These are phyloP conservation scores for Mareca penelope DNA, from an alignment of 2,797 vertebrate genomes.

Conservation along the genomic window DNA sequence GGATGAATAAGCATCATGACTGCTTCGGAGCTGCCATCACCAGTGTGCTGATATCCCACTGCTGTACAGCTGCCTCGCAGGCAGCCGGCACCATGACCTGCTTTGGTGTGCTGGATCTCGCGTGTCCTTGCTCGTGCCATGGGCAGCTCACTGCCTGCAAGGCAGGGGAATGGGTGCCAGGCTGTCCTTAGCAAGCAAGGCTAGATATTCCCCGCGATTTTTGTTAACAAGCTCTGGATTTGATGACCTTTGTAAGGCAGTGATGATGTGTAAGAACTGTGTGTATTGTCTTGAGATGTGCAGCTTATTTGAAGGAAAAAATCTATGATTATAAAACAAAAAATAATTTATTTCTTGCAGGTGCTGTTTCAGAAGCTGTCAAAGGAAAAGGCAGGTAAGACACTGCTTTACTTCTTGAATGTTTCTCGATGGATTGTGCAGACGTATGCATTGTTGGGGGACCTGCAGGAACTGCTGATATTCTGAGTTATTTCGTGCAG, in stretches of 20 bases:
- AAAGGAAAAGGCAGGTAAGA: conserved; percentile 72
- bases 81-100: neutral
- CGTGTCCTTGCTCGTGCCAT: neutral
- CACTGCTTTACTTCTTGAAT: neutral
- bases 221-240: neutral
- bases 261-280: neutral
- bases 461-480: neutral
- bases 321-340: conserved; percentile 27
- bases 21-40: fast-evolving
- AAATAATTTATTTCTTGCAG: conserved; percentile 62
- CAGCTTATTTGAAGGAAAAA: neutral
- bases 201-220: neutral
- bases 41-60: neutral
- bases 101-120: neutral
- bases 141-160: neutral
- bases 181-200: neutral
- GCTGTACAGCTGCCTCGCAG: fast-evolving
- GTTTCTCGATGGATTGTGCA: neutral
- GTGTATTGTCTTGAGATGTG: neutral
- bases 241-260: neutral
- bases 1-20: neutral
- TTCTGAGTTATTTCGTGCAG: neutral
- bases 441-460: neutral
- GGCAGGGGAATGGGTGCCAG: neutral
- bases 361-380: conserved; percentile 51